Evolutionary conservation across 2,888 invertebrate species (phyloP).

Genomic region (Trypoxylon attenuatum): DNA sequence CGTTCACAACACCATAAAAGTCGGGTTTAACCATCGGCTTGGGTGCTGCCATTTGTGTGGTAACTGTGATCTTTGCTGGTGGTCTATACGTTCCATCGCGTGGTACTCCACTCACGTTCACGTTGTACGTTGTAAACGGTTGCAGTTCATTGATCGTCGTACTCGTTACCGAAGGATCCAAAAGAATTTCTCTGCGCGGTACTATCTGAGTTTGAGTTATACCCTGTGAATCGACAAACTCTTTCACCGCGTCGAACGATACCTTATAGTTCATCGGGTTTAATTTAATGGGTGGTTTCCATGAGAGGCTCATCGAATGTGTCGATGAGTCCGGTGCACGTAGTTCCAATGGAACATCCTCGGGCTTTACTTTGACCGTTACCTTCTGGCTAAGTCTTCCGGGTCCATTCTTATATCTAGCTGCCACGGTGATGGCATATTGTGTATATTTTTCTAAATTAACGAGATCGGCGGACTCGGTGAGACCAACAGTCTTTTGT

Average conservation of each 20-base stretch:
- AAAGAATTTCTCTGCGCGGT: slow-evolving; percentile 82
- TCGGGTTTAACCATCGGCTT: slow-evolving; percentile 97
- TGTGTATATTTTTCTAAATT: slow-evolving; percentile 93
- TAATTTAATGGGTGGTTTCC: slow-evolving; percentile 92
- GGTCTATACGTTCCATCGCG: slow-evolving; percentile 89
- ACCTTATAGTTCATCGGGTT: slow-evolving; percentile 93
- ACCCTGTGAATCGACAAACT: slow-evolving; percentile 94
- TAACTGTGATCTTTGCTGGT: slow-evolving; percentile 94
- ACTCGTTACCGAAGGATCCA: slow-evolving; percentile 83
- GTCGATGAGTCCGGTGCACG: slow-evolving; percentile 94
- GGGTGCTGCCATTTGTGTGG: slow-evolving; percentile 97
- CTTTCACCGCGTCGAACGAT: slow-evolving; percentile 93
- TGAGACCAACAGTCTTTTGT: slow-evolving; percentile 88
- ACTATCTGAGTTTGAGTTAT: slow-evolving; percentile 92
- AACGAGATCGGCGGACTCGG: slow-evolving; percentile 91
- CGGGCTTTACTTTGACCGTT: slow-evolving; percentile 92
- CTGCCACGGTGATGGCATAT: slow-evolving; percentile 93
- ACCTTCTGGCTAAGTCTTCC: slow-evolving; percentile 92
- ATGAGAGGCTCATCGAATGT: slow-evolving; percentile 93
- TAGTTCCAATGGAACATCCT: slow-evolving; percentile 92
- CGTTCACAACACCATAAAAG: slow-evolving; percentile 92
- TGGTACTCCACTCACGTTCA: slow-evolving; percentile 93
- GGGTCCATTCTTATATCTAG: slow-evolving; percentile 84
- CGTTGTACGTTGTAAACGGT: slow-evolving; percentile 95
- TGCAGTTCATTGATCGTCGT: slow-evolving; percentile 91